Base-by-base conservation (phyloP, 2,888 invertebrate species). In the Hypercompe scribonia region DNA sequence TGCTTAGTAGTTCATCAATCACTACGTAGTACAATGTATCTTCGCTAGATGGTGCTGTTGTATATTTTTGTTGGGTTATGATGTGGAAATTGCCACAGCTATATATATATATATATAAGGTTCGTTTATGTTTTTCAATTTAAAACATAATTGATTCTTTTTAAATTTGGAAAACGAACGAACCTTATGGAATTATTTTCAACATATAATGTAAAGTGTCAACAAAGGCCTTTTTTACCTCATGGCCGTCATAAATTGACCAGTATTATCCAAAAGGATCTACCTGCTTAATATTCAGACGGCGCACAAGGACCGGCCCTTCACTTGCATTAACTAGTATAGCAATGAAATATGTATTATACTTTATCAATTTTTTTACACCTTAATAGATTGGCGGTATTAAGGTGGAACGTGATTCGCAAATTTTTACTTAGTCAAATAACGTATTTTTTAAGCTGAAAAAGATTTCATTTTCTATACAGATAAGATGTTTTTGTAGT, bases 341-440 rank as follows among this genome's bases (percentile, higher is more conserved):
- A 73, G 73, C 79, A 77, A 81, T 84, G 77, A 84, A 84, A 82
- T 82, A 84, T 84, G 79, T 81, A 81, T 70, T 75, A 71, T 75
- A 65, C 81, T 84, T 81, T 84, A 82, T 79, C 78, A 84, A 74
- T 78, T 80, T 80, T 61, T 73, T 77, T 75, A 67, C 65, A 70
- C 71, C 73, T 28, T 76, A 74, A 77, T 74, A 80, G 75, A 80
- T 83, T 80, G 76, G 68, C 28, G 72, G 73, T 36, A 63, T 77
- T 81, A 83, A 81, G 73, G 18, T 42, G 13, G 31, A 5, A 77
- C 72, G 81, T 81, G 81, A 73, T 33, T 82, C 76, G 79, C 78
- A 76, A 83, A 78, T 75, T 80, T 73, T 76, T 73, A 63, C 18
- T 18, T 34, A 46, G n/a, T 24, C n/a, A 36, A 70, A 42, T 31